A percentile compares a stretch with the other conserved stretches of the same genome.
Conservation (phyloP, 2,113 vertebrate genomes). For the Panurus biarmicus region DNA sequence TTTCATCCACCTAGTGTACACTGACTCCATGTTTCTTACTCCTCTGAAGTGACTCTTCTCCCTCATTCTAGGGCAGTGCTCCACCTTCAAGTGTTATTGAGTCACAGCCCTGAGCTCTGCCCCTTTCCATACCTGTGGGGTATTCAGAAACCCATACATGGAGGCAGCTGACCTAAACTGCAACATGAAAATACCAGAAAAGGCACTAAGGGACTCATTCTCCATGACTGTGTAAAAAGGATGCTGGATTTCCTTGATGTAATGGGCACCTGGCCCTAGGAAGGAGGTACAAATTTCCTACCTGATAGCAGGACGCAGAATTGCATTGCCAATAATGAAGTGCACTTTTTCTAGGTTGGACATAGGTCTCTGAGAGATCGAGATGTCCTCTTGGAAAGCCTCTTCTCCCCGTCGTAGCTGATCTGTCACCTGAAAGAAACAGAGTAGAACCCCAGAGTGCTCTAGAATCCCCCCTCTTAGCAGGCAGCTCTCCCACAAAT, state of each 20-base stretch:
- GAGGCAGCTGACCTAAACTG: background rate
- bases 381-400: constrained; percentile 61
- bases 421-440: constrained; percentile 64
- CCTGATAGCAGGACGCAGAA: constrained; percentile 85
- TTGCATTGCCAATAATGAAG: constrained; percentile 85
- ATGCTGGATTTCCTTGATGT: background rate
- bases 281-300: constrained; percentile 35
- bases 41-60: background rate
- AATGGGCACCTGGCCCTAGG: background rate
- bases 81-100: background rate
- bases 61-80: background rate
- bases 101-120: background rate
- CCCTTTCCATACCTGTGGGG: background rate
- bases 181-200: background rate
- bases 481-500: background rate
- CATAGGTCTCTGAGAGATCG: constrained; percentile 80
- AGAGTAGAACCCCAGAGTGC: background rate
- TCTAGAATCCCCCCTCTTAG: background rate
- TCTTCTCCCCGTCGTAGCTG: constrained; percentile 72
- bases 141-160: background rate
- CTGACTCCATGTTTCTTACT: background rate
- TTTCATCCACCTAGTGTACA: background rate
- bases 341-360: constrained; percentile 91
- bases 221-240: background rate
- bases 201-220: background rate